phyloP scores from a whole-genome alignment of 2,888 invertebrate genomes.

The Dryobota labecula region DNA sequence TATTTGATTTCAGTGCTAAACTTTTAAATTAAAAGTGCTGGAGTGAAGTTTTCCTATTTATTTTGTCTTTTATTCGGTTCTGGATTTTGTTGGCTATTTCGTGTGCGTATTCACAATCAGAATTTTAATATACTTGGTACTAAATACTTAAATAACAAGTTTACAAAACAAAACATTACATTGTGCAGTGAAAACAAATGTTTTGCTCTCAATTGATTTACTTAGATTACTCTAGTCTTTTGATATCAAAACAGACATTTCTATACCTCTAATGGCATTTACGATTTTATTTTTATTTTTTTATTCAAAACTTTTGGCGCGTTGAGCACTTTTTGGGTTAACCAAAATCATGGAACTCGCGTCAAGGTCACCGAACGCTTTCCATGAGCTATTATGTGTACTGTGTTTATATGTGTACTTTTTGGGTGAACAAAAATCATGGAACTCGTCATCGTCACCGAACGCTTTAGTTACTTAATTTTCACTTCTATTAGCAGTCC shows the following conservation, averaged over 20 bases:
- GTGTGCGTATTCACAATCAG: conserved; percentile 1
- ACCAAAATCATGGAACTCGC: too few relatives aligned
- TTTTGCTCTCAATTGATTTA: neutral
- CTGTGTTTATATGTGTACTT: too few relatives aligned
- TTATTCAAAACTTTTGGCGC: too few relatives aligned
- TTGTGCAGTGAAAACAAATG: neutral
- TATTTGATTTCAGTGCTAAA: conserved; percentile 53
- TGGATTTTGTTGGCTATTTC: conserved; percentile 32
- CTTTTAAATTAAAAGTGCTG: conserved; percentile 51
- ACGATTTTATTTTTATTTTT: too few relatives aligned
- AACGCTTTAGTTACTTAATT: too few relatives aligned
- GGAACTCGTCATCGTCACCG: too few relatives aligned
- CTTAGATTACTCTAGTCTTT: neutral
- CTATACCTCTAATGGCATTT: neutral
- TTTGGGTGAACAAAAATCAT: too few relatives aligned
- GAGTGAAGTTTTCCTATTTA: conserved; percentile 36
- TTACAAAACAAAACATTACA: neutral
- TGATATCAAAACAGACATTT: neutral
- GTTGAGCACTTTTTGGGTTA: too few relatives aligned
- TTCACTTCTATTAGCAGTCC: too few relatives aligned
- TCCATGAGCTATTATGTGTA: too few relatives aligned
- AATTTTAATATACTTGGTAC: neutral
- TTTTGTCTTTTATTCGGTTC: conserved; percentile 44
- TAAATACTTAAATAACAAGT: neutral
- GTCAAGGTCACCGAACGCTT: too few relatives aligned